These are phyloP conservation scores for Aleiodes sp. DNA, from an alignment of 1,140 invertebrate species.

Conservation along the genomic window DNA sequence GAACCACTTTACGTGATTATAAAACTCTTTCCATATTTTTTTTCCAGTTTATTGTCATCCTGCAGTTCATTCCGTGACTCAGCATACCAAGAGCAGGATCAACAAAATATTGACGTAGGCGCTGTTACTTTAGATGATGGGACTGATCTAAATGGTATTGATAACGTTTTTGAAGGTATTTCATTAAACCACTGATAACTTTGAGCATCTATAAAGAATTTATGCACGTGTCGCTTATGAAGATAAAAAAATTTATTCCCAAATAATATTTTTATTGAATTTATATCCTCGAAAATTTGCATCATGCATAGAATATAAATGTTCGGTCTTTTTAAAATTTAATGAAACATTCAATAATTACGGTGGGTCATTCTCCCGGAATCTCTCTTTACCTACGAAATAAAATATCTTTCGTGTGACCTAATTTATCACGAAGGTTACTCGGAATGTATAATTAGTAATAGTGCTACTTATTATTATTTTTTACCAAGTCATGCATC, in stretches of 20 bases:
- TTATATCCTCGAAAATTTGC: slow-evolving; percentile 38
- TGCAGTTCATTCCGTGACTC: slow-evolving; percentile 86
- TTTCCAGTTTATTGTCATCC: slow-evolving; percentile 78
- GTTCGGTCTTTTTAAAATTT: neutral
- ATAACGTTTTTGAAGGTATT: slow-evolving; percentile 72
- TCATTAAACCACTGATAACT: slow-evolving; percentile 46
- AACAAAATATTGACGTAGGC: slow-evolving; percentile 58
- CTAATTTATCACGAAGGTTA: neutral
- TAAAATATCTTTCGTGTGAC: neutral
- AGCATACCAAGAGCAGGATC: slow-evolving; percentile 66
- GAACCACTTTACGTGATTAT: slow-evolving; percentile 17
- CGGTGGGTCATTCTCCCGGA: slow-evolving; percentile 59
- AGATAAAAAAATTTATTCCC: slow-evolving; percentile 35
- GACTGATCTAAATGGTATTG: slow-evolving; percentile 77
- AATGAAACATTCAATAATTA: slow-evolving; percentile 26
- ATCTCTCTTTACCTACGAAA: slow-evolving; percentile 25
- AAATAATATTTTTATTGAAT: slow-evolving; percentile 29
- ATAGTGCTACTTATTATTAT: slow-evolving; percentile 2
- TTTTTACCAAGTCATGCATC: slow-evolving; percentile 7
- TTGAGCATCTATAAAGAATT: slow-evolving; percentile 42
- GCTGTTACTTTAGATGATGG: slow-evolving; percentile 66
- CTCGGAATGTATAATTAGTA: slow-evolving; percentile 12
- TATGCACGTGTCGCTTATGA: slow-evolving; percentile 52
- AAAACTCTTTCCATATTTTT: too few species aligned
- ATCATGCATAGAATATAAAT: slow-evolving; percentile 36